Evolutionary conservation across 2,888 invertebrate genomes (phyloP), one percentile per base, ranked within the genome.

Genomic region (Ophion obscuratus): DNA sequence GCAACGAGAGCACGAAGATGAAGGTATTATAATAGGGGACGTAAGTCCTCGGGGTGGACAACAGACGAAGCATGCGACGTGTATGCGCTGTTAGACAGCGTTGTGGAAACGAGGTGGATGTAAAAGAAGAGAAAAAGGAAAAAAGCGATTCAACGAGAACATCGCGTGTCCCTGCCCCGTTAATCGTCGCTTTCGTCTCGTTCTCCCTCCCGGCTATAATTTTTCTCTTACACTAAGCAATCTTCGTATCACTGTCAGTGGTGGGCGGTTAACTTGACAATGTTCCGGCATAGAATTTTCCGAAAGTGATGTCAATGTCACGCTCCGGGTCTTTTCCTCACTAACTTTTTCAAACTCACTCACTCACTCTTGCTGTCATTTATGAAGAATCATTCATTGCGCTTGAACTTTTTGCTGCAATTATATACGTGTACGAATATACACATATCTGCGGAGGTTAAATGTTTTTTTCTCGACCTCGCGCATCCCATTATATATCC

Each of bases 141-240:
- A 86, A 83, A 86, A 77, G 73, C 75, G 77, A 83, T 61, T 81
- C 90, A 91, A 91, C 88, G 91, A 90, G 91, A 87, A 85, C 83
- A 85, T 91, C 87, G 91, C 91, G 90, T 91, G 91, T 81, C 86
- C 7, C 62, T 81, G 68, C 78, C 85, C 88, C 89, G 91, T 91
- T 91, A 91, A 91, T 90, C 84, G 79, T 78, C 86, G 80, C 88
- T 73, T 81, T 86, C 87, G 87, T 85, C 88, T 88, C 85, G 85
- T 88, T 86, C 88, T 87, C 84, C 75, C 84, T 85, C 27, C 61
- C 10, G 64, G 40, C 44, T 47, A 31, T 44, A 80, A 20, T 62
- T 57, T 20, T 53, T 47, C 67, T 68, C 62, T 36, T 62, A 24
- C 77, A 70, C 31, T 47, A 31, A 27, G 24, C 57, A 71, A 76